Evolutionary conservation across 2,797 vertebrate genomes (phyloP).

Genomic region (Buphagus erythrorhynchus): DNA sequence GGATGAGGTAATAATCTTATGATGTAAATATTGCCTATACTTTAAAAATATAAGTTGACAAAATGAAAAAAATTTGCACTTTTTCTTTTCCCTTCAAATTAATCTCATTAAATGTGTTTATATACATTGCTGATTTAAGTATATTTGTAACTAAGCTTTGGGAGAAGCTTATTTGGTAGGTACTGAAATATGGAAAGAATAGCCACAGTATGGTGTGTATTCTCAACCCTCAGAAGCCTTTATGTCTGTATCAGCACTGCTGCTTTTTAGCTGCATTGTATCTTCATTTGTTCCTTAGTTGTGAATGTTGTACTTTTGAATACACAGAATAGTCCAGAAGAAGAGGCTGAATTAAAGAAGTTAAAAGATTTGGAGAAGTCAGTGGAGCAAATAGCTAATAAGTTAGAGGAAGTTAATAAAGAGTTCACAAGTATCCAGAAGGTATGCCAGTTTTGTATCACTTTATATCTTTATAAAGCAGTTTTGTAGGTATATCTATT

Average conservation of each 20-base stretch:
- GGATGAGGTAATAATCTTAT: not conserved
- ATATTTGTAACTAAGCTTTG: not conserved
- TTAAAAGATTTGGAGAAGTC: conserved; percentile 94
- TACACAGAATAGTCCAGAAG: conserved; percentile 92
- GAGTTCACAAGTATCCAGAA: conserved; percentile 93
- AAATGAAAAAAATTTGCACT: not conserved
- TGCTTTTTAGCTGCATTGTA: not conserved
- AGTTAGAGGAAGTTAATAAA: conserved; percentile 90
- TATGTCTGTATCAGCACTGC: not conserved
- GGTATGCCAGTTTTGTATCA: conserved; percentile 74
- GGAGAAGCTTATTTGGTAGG: not conserved
- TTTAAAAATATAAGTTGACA: not conserved
- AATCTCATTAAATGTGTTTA: not conserved
- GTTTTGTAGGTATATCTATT: not conserved
- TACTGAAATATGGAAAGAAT: not conserved
- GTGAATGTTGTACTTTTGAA: conserved; percentile 44
- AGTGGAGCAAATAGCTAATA: conserved; percentile 89
- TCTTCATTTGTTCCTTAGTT: not conserved
- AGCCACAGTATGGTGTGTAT: not conserved
- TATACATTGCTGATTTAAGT: not conserved
- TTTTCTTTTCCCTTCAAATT: not conserved
- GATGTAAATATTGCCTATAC: not conserved
- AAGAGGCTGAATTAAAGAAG: conserved; percentile 93
- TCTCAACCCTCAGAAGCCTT: not conserved
- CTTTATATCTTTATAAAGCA: not conserved